These are phyloP conservation scores for Philaethria dido DNA, from an alignment of 2,888 invertebrate genomes.

Conservation along the genomic window DNA sequence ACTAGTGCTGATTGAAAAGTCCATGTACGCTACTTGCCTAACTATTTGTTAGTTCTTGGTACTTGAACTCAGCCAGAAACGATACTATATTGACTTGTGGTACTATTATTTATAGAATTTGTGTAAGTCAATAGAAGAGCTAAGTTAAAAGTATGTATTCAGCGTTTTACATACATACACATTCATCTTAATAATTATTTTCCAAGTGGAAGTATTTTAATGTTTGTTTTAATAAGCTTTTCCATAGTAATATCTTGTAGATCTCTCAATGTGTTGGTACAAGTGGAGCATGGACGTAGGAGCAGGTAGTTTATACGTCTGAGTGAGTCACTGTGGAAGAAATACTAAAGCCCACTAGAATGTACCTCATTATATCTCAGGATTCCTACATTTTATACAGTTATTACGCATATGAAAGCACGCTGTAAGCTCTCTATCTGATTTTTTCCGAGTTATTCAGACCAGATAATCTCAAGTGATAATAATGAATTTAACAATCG, in stretches of 20 bases:
- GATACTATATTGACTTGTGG: not conserved
- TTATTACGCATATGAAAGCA: not conserved
- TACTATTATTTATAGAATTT: not conserved
- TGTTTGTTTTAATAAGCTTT: not conserved
- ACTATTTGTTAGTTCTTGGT: not conserved
- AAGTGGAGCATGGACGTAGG: not conserved
- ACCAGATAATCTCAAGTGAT: too few species aligned
- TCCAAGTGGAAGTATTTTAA: not conserved
- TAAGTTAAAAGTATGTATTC: not conserved
- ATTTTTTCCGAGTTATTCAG: too few species aligned
- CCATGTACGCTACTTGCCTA: not conserved
- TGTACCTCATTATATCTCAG: not conserved
- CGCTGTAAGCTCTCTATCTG: too few species aligned
- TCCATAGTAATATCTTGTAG: not conserved
- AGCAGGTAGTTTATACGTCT: not conserved
- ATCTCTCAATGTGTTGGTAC: not conserved
- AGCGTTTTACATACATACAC: not conserved
- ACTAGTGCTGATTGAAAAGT: not conserved
- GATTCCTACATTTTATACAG: not conserved
- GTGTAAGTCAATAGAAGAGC: not conserved
- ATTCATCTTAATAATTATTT: not conserved
- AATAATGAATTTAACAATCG: too few species aligned
- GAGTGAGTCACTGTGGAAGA: slow-evolving; percentile 1
- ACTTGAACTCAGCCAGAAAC: not conserved
- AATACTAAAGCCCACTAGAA: not conserved